phyloP scores from a whole-genome alignment of 2,113 vertebrate genomes.

The Pterocles burchelli region DNA sequence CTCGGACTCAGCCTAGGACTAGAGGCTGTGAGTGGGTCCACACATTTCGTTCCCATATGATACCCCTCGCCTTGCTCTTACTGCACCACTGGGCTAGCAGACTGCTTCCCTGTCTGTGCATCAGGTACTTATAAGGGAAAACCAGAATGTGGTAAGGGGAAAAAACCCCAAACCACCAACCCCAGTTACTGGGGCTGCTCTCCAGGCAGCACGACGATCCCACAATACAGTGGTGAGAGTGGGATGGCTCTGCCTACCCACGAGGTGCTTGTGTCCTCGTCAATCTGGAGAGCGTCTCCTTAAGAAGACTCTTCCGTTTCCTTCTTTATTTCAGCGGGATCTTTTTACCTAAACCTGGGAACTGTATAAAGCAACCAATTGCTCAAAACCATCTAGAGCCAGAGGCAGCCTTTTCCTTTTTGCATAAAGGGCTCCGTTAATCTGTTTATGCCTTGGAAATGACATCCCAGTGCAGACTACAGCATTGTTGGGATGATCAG shows the following conservation, averaged over 20 bases:
- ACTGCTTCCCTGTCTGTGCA: rapidly evolving
- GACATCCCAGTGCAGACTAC: neutral
- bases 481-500: neutral
- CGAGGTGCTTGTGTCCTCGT: rapidly evolving
- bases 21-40: neutral
- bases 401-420: neutral
- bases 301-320: neutral
- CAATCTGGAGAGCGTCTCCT: neutral
- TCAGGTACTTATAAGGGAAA: neutral
- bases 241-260: neutral
- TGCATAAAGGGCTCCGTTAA: neutral
- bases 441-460: neutral
- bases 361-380: neutral
- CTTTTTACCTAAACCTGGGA: neutral
- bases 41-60: neutral
- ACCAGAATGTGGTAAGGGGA: neutral
- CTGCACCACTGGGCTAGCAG: too few relatives aligned
- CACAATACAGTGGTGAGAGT: neutral
- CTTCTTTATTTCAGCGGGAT: neutral
- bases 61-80: neutral
- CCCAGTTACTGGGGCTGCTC: neutral
- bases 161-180: neutral
- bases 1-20: neutral
- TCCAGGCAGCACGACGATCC: neutral
- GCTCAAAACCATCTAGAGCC: neutral